Evolutionary conservation across 30 jellyfish, hydroid and myxozoan genomes (phyloP), one percentile per base, ranked within the genome.

Genomic region (Pseudorhiza aurosa): DNA sequence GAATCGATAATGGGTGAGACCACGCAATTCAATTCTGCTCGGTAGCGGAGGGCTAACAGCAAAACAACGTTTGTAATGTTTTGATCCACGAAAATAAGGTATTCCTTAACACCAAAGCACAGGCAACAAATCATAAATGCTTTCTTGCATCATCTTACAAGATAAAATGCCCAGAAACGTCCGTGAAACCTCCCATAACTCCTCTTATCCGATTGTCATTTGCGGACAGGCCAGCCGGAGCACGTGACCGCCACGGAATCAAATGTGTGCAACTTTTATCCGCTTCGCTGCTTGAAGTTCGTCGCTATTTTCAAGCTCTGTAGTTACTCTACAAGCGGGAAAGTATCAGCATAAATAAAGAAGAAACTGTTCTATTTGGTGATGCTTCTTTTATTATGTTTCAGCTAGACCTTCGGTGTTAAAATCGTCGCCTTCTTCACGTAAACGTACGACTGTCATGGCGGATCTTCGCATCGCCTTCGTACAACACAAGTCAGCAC

Each of bases 231-330:
- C 83, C 82, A 57, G 86, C 86, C 86, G 88, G 87, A 84, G 95
- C 95, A 84, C 95, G 95, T 84, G 95, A 84, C 95, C 91, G 91
- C 91, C 91, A 80, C 91, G 91, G 91, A 42, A 62, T 80, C 91
- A 80, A 77, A 42, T 57, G 65, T 80, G 71, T 80, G 59, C 81
- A 80, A 50, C 46, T 36, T 60, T 53, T 28, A 44, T 44, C 83
- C 55, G 68, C 27, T 29, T 70, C 68, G 71, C 83, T 70, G 55
- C 44, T 49, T 30, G 31, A 70, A 47, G 24, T 70, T 70, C 83
- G 83, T 70, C 83, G 83, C 83, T 70, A n/a, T 27, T 70, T 44
- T 39, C 55, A 22, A 32, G 19, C 37, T 42, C 2, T 4, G 28
- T 0, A 21, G 0, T 11, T 17, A 53, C 71, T 70, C 37, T 22